Evolutionary conservation across 2,797 vertebrate genomes (phyloP).

Genomic region (Scolopax bukidnonensis): DNA sequence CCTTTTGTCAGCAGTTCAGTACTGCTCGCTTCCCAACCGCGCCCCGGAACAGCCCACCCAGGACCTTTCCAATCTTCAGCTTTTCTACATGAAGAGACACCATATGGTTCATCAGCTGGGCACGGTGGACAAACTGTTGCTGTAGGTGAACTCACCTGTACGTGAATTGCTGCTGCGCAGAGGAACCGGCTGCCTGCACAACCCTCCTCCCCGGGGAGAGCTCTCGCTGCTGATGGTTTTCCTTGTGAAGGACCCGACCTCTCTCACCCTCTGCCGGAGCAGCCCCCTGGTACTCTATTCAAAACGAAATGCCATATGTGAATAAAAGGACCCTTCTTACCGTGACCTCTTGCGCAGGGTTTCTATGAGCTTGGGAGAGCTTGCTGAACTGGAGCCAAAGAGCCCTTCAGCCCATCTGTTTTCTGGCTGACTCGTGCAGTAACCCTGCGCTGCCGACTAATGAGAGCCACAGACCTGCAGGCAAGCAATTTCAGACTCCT

Average conservation of each 20-base stretch:
- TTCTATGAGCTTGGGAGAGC: slow-evolving; percentile 33
- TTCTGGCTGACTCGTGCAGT: slow-evolving; percentile 33
- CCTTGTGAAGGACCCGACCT: not conserved
- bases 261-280: slow-evolving; percentile 30
- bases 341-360: slow-evolving; percentile 3
- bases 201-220: slow-evolving; percentile 1
- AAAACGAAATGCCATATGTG: slow-evolving; percentile 56
- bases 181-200: not conserved
- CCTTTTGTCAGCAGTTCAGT: not conserved
- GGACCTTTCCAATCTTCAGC: slow-evolving; percentile 17
- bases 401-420: slow-evolving; percentile 62
- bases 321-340: slow-evolving; percentile 28
- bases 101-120: slow-evolving; percentile 52
- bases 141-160: slow-evolving; percentile 48
- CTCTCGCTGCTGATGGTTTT: not conserved
- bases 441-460: not conserved
- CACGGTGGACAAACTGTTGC: slow-evolving; percentile 12
- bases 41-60: slow-evolving; percentile 24
- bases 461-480: slow-evolving; percentile 39
- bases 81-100: slow-evolving; percentile 29
- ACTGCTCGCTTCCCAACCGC: not conserved
- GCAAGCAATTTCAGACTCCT: slow-evolving; percentile 20
- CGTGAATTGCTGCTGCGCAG: not conserved
- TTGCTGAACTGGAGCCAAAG: slow-evolving; percentile 51
- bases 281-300: slow-evolving; percentile 39